Conservation (phyloP, 2,888 invertebrate genomes). For the Heliconius ethilla region DNA sequence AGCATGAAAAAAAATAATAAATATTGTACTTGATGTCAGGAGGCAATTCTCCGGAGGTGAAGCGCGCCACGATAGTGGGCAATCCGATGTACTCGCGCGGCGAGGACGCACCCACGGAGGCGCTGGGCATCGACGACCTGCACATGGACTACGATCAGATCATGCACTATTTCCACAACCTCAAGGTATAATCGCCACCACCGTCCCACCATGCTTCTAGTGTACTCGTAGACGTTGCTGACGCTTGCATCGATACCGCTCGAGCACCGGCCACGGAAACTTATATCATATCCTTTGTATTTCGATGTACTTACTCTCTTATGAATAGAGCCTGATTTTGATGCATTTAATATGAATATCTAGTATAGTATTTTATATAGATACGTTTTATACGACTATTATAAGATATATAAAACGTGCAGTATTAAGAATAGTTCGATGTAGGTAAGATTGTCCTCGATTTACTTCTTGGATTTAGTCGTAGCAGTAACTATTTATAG, state of each 20-base stretch:
- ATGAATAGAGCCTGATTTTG: slow-evolving; percentile 79
- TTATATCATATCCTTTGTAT: slow-evolving; percentile 56
- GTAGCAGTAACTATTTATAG: slow-evolving; percentile 27
- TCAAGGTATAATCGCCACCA: slow-evolving; percentile 87
- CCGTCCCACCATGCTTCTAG: slow-evolving; percentile 76
- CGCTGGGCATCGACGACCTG: slow-evolving; percentile 89
- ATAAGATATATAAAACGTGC: slow-evolving; percentile 66
- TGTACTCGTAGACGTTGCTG: slow-evolving; percentile 67
- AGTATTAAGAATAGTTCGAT: slow-evolving; percentile 64
- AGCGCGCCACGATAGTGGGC: slow-evolving; percentile 92
- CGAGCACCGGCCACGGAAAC: slow-evolving; percentile 53
- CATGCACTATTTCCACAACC: slow-evolving; percentile 98
- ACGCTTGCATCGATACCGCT: slow-evolving; percentile 65
- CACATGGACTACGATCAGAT: slow-evolving; percentile 99
- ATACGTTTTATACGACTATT: slow-evolving; percentile 75
- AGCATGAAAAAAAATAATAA: not conserved
- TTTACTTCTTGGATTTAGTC: slow-evolving; percentile 37
- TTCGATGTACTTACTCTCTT: slow-evolving; percentile 61
- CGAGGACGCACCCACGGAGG: slow-evolving; percentile 72
- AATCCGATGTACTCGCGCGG: slow-evolving; percentile 92
- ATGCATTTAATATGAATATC: slow-evolving; percentile 71
- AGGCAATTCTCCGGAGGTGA: slow-evolving; percentile 84
- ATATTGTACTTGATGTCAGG: slow-evolving; percentile 51
- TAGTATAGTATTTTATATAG: slow-evolving; percentile 77
- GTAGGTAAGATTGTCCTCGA: slow-evolving; percentile 58